Conservation (phyloP, 2,797 vertebrate species). For the Anabas testudineus region DNA sequence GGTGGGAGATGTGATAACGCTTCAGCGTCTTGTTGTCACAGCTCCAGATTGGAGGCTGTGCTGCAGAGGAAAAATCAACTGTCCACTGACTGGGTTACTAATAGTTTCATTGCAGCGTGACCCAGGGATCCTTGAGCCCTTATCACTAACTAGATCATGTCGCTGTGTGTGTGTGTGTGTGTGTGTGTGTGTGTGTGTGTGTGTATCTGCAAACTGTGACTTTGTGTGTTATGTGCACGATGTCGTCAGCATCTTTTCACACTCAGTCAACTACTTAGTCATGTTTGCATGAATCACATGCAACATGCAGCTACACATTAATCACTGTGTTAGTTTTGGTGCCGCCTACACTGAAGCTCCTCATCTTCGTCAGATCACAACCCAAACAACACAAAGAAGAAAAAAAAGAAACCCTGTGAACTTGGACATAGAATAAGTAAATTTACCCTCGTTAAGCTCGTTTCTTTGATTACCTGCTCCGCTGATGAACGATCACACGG, state of each 20-base stretch:
- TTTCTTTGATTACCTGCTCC: constrained; percentile 54
- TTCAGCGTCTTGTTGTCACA: constrained; percentile 35
- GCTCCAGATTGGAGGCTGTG: constrained; percentile 43
- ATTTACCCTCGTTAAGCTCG: constrained; percentile 19
- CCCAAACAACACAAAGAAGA: constrained; percentile 10
- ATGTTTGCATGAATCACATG: constrained; percentile 68
- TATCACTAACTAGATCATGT: constrained; percentile 43
- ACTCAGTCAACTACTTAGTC: constrained; percentile 66
- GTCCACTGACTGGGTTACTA: constrained; percentile 27
- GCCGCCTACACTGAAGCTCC: constrained; percentile 43
- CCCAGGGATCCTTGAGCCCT: constrained; percentile 37
- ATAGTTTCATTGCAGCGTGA: constrained; percentile 39
- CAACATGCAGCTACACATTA: constrained; percentile 67
- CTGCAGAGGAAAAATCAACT: not conserved
- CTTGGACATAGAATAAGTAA: constrained; percentile 27
- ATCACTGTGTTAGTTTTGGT: constrained; percentile 44
- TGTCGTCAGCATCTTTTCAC: constrained; percentile 53
- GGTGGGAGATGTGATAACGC: constrained; percentile 40
- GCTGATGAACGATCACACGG: constrained; percentile 36
- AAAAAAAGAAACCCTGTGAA: constrained; percentile 20
- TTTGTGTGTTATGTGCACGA: not conserved
- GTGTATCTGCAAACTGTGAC: not conserved
- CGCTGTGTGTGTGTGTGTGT: constrained; percentile 5
- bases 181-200: constrained; percentile 28
- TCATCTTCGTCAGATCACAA: constrained; percentile 35